Conservation (phyloP, 2,888 invertebrate species). For the Branchipolynoe longqiensis region DNA sequence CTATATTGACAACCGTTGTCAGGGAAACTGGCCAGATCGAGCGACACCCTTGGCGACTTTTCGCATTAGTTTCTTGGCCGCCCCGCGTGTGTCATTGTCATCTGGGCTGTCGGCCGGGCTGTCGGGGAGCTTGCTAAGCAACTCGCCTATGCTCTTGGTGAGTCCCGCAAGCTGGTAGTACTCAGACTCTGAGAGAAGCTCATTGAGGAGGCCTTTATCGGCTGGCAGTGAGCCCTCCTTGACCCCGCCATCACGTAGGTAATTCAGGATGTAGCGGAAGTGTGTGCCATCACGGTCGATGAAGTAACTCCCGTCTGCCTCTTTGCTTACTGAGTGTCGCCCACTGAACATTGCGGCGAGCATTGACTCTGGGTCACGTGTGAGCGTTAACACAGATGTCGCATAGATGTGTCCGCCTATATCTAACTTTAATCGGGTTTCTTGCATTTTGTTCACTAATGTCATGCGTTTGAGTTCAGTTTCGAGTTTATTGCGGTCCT, state of each 20-base stretch:
- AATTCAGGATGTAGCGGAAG: slow-evolving; percentile 77
- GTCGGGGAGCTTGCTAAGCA: slow-evolving; percentile 20
- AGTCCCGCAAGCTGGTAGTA: slow-evolving; percentile 69
- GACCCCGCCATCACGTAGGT: slow-evolving; percentile 77
- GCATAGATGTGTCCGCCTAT: slow-evolving; percentile 71
- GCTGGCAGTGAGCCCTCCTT: slow-evolving; percentile 65
- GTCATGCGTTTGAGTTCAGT: slow-evolving; percentile 63
- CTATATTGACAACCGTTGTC: neutral
- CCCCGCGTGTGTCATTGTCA: slow-evolving; percentile 19
- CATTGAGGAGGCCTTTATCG: slow-evolving; percentile 66
- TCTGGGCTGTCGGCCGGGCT: neutral
- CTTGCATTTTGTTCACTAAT: slow-evolving; percentile 66
- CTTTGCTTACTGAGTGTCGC: slow-evolving; percentile 67
- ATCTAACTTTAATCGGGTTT: slow-evolving; percentile 69
- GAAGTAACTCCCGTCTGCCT: slow-evolving; percentile 71
- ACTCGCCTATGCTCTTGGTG: slow-evolving; percentile 23
- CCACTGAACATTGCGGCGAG: slow-evolving; percentile 73
- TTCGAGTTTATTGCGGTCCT: slow-evolving; percentile 62
- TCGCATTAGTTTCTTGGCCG: slow-evolving; percentile 23
- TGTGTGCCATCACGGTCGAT: slow-evolving; percentile 74
- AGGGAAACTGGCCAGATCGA: slow-evolving; percentile 33
- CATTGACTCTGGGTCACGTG: slow-evolving; percentile 69
- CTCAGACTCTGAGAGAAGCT: slow-evolving; percentile 70
- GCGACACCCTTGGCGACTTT: slow-evolving; percentile 54
- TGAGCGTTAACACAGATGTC: slow-evolving; percentile 71